phyloP scores from a whole-genome alignment of 2,797 vertebrate species.

The Tragopan temminckii region DNA sequence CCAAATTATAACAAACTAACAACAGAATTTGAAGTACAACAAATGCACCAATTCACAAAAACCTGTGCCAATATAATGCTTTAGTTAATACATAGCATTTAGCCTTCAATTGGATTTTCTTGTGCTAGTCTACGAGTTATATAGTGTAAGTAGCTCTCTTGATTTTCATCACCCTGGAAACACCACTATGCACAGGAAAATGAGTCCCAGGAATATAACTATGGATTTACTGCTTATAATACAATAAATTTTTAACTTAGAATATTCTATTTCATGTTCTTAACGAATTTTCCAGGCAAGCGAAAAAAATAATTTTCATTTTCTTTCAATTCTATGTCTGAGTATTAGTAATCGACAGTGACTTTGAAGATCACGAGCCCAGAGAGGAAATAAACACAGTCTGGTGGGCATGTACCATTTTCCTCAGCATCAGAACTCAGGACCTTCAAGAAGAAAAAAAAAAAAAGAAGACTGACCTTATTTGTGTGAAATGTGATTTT shows the following conservation, averaged over 20 bases:
- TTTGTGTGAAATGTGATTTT: neutral
- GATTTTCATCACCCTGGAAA: conserved; percentile 77
- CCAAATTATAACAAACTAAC: neutral
- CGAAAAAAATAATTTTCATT: neutral
- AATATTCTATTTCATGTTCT: neutral
- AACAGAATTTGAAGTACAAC: neutral
- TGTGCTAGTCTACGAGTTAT: neutral
- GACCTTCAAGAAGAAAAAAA: neutral
- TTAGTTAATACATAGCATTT: neutral
- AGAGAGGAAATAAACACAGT: neutral
- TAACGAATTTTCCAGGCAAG: neutral
- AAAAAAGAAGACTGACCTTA: neutral
- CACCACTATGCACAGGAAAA: conserved; percentile 20
- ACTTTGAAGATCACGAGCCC: neutral
- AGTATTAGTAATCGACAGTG: neutral
- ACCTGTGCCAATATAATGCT: neutral
- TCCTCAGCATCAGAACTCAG: neutral
- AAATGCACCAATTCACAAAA: neutral
- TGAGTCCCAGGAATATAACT: conserved; percentile 34
- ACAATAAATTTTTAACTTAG: neutral
- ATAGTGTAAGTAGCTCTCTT: neutral
- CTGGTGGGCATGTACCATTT: neutral
- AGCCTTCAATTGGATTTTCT: neutral
- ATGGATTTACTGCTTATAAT: neutral
- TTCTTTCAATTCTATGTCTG: neutral